Conservation (phyloP, 1,140 invertebrate genomes). For the Parapsyche elsis region DNA sequence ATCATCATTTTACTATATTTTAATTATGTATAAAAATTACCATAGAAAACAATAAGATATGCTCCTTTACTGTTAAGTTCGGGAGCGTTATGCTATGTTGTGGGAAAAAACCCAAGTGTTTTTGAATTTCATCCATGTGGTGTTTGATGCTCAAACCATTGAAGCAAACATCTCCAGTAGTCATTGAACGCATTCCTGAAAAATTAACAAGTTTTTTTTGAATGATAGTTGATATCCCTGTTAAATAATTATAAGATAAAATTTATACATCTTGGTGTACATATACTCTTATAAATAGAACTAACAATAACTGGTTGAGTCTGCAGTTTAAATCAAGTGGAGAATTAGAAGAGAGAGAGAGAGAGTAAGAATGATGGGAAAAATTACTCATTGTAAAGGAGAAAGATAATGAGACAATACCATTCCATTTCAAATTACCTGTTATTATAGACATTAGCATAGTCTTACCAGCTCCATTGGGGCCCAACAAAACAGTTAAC, state of each 20-base stretch:
- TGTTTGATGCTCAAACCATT: constrained; percentile 76
- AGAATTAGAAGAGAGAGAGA: too few relatives aligned
- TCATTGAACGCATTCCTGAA: constrained; percentile 74
- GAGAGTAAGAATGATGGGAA: too few relatives aligned
- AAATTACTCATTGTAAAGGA: too few relatives aligned
- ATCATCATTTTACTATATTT: too few relatives aligned
- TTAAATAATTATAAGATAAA: too few relatives aligned
- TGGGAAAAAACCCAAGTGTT: constrained; percentile 79
- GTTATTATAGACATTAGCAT: constrained; percentile 87
- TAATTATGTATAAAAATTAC: constrained; percentile 60
- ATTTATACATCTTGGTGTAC: too few relatives aligned
- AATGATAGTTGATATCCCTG: too few relatives aligned
- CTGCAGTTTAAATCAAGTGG: background rate
- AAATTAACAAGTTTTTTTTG: too few relatives aligned
- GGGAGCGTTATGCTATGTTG: constrained; percentile 86
- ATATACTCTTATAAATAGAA: too few relatives aligned
- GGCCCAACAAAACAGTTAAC: constrained; percentile 81
- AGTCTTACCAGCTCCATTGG: constrained; percentile 79
- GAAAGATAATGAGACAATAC: too few relatives aligned
- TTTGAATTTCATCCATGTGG: constrained; percentile 66
- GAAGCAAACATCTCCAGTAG: constrained; percentile 75
- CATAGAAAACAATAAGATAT: constrained; percentile 78
- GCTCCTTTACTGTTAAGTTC: constrained; percentile 80
- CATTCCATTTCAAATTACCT: too few relatives aligned
- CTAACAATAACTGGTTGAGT: too few relatives aligned